phyloP scores from a whole-genome alignment of 2,888 invertebrate genomes.

The Iphiclides podalirius region DNA sequence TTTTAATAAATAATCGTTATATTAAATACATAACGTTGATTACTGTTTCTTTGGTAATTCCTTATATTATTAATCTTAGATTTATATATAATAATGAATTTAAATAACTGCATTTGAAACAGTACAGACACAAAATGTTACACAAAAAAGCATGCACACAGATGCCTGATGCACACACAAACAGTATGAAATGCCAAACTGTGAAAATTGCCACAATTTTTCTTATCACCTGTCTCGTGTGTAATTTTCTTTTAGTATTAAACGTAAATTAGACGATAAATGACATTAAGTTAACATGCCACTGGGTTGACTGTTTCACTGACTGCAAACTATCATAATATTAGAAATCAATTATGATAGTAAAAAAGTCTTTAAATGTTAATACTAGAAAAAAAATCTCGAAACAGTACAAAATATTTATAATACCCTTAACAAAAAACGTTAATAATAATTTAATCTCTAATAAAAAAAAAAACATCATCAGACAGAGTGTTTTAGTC shows the following conservation, averaged over 20 bases:
- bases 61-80: too few relatives aligned
- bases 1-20: neutral
- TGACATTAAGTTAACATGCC: neutral
- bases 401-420: too few relatives aligned
- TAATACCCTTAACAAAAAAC: too few relatives aligned
- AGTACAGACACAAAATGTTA: neutral
- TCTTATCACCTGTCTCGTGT: neutral
- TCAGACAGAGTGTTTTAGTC: too few relatives aligned
- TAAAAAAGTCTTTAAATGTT: too few relatives aligned
- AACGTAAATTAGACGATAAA: neutral
- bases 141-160: conserved; percentile 26
- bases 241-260: neutral
- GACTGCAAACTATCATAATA: neutral
- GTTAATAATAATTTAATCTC: too few relatives aligned
- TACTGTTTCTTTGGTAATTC: neutral
- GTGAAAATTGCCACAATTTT: neutral
- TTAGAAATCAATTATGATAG: too few relatives aligned
- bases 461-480: too few relatives aligned
- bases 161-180: conserved; percentile 25
- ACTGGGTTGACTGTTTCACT: neutral
- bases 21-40: too few relatives aligned
- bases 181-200: neutral
- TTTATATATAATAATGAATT: too few relatives aligned
- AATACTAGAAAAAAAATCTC: too few relatives aligned
- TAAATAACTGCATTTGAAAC: conserved; percentile 12